Evolutionary conservation across 2,888 invertebrate species (phyloP).

Genomic region (Isoperla grammatica): DNA sequence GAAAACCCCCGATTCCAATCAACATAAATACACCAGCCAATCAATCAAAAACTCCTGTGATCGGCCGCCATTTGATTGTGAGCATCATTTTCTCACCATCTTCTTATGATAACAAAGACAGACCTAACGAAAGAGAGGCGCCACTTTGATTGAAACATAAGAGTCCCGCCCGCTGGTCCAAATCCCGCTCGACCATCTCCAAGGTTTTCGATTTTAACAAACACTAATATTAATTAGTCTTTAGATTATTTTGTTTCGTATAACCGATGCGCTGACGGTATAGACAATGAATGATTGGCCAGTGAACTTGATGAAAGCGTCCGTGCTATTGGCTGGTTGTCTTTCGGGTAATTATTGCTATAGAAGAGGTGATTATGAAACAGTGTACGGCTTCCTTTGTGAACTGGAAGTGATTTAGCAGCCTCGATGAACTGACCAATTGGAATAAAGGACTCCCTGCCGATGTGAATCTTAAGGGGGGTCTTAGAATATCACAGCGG

Average conservation of each 20-base stretch:
- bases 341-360: conserved; percentile 3
- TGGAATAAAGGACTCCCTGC: conserved; percentile 22
- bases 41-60: no score
- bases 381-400: conserved; percentile 17
- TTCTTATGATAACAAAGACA: no score
- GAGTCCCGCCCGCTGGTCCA: no score
- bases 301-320: neutral
- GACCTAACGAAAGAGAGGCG: no score
- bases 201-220: neutral
- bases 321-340: neutral
- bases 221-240: conserved; percentile 11
- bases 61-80: no score
- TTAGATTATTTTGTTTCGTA: neutral
- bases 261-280: conserved; percentile 10
- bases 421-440: conserved; percentile 8
- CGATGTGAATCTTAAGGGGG: conserved; percentile 29
- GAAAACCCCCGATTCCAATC: no score
- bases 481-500: conserved; percentile 16
- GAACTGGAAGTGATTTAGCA: conserved; percentile 1
- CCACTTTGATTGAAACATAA: no score
- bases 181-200: no score
- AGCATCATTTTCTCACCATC: no score
- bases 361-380: conserved; percentile 15
- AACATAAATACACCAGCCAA: no score
- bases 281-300: conserved; percentile 14